Evolutionary conservation across 2,888 invertebrate genomes (phyloP).

Genomic region (Crematogaster levior): DNA sequence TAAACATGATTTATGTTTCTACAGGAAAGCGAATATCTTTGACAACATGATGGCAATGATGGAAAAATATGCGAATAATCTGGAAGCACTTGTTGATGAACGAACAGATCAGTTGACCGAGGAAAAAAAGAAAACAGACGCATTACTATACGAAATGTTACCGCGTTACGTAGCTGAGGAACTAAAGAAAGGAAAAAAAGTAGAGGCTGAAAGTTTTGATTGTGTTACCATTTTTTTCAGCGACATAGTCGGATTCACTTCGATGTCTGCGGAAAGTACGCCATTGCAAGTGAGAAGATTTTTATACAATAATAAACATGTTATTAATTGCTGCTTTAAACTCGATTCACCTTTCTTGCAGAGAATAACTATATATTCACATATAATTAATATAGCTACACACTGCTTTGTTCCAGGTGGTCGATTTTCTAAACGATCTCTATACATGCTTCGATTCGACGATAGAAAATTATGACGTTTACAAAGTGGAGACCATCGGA

Average conservation of each 20-base stretch:
- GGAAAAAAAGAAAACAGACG: slow-evolving; percentile 98
- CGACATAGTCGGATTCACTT: slow-evolving; percentile 97
- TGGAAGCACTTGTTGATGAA: slow-evolving; percentile 97
- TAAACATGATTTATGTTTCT: not conserved
- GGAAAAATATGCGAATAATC: slow-evolving; percentile 98
- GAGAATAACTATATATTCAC: not conserved
- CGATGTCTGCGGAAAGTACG: slow-evolving; percentile 96
- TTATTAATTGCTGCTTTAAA: not conserved
- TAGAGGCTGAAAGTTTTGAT: slow-evolving; percentile 96
- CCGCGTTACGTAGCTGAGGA: slow-evolving; percentile 97
- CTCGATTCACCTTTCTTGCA: not conserved
- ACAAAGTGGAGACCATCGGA: slow-evolving; percentile 97
- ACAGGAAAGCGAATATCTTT: slow-evolving; percentile 97
- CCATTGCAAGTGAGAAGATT: slow-evolving; percentile 90
- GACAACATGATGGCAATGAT: slow-evolving; percentile 99
- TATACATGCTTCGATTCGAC: slow-evolving; percentile 98
- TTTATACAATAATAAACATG: not conserved
- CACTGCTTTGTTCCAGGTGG: slow-evolving; percentile 88
- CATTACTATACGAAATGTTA: slow-evolving; percentile 94
- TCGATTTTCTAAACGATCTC: slow-evolving; percentile 96
- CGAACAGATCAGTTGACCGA: slow-evolving; percentile 96
- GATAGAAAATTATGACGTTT: slow-evolving; percentile 96
- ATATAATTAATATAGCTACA: not conserved
- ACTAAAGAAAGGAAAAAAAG: slow-evolving; percentile 94
- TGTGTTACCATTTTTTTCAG: slow-evolving; percentile 97